phyloP scores from a whole-genome alignment of 2,113 vertebrate species.

The Lophotis ruficrista region DNA sequence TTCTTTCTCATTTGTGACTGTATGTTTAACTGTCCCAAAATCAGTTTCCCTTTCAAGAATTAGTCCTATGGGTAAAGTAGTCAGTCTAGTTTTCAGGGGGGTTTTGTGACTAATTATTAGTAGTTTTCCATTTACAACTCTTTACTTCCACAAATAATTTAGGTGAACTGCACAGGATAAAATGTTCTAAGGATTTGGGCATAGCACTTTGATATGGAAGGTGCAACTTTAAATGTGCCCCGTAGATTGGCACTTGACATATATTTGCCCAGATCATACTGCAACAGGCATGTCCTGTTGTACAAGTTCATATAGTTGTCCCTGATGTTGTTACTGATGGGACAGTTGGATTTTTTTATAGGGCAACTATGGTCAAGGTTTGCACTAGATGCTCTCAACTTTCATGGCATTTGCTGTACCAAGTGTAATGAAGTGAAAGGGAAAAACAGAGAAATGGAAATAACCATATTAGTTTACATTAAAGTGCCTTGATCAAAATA shows the following conservation, averaged over 20 bases:
- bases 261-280: background rate
- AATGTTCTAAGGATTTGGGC: background rate
- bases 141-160: background rate
- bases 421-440: background rate
- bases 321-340: background rate
- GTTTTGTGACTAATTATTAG: background rate
- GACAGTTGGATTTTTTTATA: background rate
- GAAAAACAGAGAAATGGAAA: background rate
- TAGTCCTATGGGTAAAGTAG: background rate
- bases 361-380: background rate
- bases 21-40: background rate
- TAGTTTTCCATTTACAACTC: background rate
- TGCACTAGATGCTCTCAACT: background rate
- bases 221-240: background rate
- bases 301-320: background rate
- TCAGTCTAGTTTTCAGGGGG: background rate
- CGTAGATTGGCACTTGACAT: background rate
- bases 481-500: background rate
- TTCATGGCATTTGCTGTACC: background rate
- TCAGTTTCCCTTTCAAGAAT: background rate
- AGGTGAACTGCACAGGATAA: background rate
- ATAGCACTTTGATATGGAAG: background rate
- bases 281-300: background rate
- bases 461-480: background rate
- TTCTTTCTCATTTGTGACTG: background rate